phyloP scores from a whole-genome alignment of 2,888 invertebrate genomes.

The Oscheius myriophilus region DNA sequence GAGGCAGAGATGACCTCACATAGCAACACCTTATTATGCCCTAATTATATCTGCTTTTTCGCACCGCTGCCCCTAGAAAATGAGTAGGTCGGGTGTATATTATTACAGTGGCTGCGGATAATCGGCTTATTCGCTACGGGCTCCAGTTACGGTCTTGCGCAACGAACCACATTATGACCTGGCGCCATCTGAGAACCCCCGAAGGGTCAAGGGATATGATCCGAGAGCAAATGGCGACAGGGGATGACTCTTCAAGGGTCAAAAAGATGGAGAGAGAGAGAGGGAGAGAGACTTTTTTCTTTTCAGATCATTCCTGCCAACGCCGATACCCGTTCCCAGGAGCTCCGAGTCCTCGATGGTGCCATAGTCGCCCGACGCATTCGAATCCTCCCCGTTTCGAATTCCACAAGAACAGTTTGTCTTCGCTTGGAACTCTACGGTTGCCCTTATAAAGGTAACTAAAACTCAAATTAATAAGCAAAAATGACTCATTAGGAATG shows the following conservation, averaged over 20 bases:
- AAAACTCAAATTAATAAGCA: background rate
- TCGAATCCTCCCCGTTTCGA: constrained; percentile 86
- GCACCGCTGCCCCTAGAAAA: no score
- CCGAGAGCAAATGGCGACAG: no score
- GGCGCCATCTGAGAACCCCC: no score
- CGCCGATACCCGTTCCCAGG: constrained; percentile 85
- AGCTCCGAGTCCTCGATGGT: constrained; percentile 82
- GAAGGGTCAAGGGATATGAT: no score
- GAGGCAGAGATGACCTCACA: no score
- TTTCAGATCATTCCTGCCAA: constrained; percentile 84
- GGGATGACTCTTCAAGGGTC: no score
- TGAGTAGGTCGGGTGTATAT: no score
- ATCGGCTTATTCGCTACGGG: constrained; percentile 7
- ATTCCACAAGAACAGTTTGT: constrained; percentile 85
- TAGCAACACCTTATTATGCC: no score
- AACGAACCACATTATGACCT: background rate
- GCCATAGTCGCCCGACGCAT: constrained; percentile 82
- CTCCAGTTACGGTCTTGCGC: constrained; percentile 20
- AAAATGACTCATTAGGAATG: constrained; percentile 79
- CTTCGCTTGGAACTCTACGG: constrained; percentile 91
- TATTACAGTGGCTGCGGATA: constrained; percentile 12
- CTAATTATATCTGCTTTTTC: no score
- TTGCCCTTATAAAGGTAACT: constrained; percentile 82
- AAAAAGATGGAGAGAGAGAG: no score
- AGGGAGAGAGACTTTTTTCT: background rate